Percentiles rank a stretch among this genome's conserved stretches.
These are phyloP conservation scores for Simalia tracyae DNA, from an alignment of 2,797 vertebrate genomes.

Conservation along the genomic window DNA sequence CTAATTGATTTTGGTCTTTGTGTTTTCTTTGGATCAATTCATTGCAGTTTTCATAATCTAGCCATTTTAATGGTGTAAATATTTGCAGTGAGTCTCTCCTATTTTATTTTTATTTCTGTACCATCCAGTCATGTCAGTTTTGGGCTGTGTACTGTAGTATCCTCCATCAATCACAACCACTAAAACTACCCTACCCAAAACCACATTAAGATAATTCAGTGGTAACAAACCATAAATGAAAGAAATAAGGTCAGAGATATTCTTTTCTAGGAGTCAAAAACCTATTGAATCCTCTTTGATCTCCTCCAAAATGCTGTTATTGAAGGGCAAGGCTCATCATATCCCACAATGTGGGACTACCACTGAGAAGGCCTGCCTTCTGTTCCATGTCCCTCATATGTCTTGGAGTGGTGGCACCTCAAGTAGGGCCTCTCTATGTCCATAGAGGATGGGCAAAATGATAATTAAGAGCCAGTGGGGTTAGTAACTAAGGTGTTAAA, in stretches of 20 bases:
- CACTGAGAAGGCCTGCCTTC: not conserved
- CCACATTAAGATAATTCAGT: not conserved
- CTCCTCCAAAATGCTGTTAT: not conserved
- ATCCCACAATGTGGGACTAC: not conserved
- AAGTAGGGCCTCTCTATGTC: not conserved
- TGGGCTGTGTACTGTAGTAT: not conserved
- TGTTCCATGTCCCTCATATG: not conserved
- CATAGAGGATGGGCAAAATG: not conserved
- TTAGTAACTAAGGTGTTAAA: not conserved
- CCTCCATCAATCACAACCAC: not conserved
- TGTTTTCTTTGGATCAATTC: not conserved
- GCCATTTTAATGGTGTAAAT: fast-evolving
- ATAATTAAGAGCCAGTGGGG: not conserved
- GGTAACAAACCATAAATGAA: not conserved
- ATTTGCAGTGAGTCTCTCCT: not conserved
- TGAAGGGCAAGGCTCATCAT: not conserved
- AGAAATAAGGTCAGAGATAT: not conserved
- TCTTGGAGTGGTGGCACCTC: not conserved
- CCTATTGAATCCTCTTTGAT: not conserved
- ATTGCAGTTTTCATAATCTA: not conserved
- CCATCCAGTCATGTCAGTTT: not conserved
- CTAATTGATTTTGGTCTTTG: not conserved
- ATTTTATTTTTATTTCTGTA: not conserved
- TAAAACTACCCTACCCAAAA: not conserved
- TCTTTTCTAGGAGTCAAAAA: not conserved